Base-by-base conservation (phyloP, 2,113 vertebrate species). In the Cebidichthys violaceus region DNA sequence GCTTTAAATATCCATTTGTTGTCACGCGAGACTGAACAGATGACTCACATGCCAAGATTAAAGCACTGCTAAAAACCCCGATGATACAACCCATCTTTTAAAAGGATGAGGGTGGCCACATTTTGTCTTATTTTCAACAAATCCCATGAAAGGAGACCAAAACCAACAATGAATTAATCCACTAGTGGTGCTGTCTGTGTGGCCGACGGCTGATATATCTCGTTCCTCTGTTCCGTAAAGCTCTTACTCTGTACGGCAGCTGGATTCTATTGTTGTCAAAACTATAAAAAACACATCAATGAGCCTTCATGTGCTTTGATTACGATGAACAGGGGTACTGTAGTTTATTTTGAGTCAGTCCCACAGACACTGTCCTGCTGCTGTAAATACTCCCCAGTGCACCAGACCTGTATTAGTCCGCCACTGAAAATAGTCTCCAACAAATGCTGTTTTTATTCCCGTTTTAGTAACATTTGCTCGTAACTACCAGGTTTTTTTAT, bases 301-400 rank as follows among this genome's bases (percentile, higher is more conserved):
- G 77, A 80, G 47, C 50, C 50, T 59, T 39, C 1, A 6, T 65
- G 57, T 11, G 7, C 65, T 33, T 75, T 75, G 39, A 70, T 73
- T 39, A 61, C 2, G 41, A 75, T 18, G 14, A 39, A 41, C 76
- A 79, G 8, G 17, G 60, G 31, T n/a, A 31, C 10, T 45, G 43
- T 52, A 17, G 61, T 83, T 73, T 64, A 70, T 52, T 70, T 50
- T 57, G 65, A 79, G 59, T 70, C 29, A 75, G 33, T 77, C 60
- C 81, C 50, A 59, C 29, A 47, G 35, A 65, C 78, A 50, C 29
- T 9, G 29, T 37, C 35, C 39, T 15, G 27, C 66, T 66, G 37
- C 64, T 67, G 50, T 67, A 45, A 73, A 81, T 45, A 81, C 60
- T 65, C 29, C 31, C 8, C 3, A 15, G 31, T 45, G 50, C 15